These are phyloP conservation scores for Pocillopora grandis DNA, from an alignment of 92 coral and sea anemone genomes.

Conservation along the genomic window DNA sequence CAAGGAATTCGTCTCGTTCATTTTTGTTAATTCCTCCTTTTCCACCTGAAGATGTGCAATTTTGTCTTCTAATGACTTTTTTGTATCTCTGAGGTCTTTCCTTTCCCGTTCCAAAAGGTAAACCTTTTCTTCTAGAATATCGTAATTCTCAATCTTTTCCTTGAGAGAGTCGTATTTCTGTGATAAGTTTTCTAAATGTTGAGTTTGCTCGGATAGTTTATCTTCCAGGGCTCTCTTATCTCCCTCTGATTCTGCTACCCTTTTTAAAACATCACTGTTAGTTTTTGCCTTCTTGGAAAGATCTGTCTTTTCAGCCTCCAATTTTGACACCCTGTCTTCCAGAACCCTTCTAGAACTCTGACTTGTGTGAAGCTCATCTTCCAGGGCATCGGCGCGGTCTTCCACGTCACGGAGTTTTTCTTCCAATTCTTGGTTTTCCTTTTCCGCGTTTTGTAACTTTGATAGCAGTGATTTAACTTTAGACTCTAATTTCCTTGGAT, in stretches of 20 bases:
- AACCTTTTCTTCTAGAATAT: constrained; percentile 84
- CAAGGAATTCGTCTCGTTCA: constrained; percentile 16
- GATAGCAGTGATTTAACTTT: constrained; percentile 62
- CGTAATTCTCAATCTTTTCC: constrained; percentile 75
- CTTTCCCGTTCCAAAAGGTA: constrained; percentile 82
- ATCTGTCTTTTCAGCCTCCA: constrained; percentile 69
- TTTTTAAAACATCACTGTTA: constrained; percentile 72
- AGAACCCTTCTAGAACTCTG: constrained; percentile 43
- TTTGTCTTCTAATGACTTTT: constrained; percentile 56
- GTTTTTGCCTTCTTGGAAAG: constrained; percentile 65
- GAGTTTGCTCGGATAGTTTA: constrained; percentile 52
- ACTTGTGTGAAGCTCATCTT: constrained; percentile 53
- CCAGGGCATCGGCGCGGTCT: constrained; percentile 54
- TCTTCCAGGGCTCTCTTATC: constrained; percentile 77
- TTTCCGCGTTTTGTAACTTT: constrained; percentile 67
- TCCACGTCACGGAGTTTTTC: constrained; percentile 76
- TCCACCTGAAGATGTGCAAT: constrained; percentile 23
- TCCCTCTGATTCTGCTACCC: constrained; percentile 68
- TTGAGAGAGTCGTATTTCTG: constrained; percentile 61
- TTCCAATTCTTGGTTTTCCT: constrained; percentile 76
- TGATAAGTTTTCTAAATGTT: constrained; percentile 53
- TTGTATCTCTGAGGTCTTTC: constrained; percentile 49
- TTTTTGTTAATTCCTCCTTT: constrained; percentile 26
- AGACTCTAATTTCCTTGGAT: constrained; percentile 55
- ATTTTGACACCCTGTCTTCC: constrained; percentile 47